A percentile compares a stretch with the other conserved stretches of the same genome.
These are phyloP conservation scores for Poecilia velifera DNA, from an alignment of 2,797 vertebrate genomes.

Conservation along the genomic window DNA sequence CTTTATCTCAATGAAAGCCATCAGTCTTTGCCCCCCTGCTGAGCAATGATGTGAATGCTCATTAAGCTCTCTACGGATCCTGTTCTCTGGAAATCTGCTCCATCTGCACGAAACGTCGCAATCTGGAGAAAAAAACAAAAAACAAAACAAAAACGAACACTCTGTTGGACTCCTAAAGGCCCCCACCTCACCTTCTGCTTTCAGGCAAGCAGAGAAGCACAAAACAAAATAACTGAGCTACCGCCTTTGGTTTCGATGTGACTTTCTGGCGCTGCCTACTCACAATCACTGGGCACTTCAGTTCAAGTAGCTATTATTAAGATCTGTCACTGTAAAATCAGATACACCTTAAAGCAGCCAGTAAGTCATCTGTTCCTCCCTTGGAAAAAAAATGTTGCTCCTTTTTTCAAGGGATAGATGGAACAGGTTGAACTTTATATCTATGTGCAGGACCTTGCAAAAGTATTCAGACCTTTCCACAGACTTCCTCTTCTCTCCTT, in stretches of 20 bases:
- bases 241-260: neutral
- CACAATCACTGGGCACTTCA: neutral
- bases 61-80: conserved; percentile 60
- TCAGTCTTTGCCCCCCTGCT: conserved; percentile 70
- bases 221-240: neutral
- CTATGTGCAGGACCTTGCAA: neutral
- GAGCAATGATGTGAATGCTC: conserved; percentile 60
- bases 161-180: neutral
- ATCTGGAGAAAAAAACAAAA: neutral
- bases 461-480: neutral
- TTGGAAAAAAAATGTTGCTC: neutral
- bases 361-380: neutral
- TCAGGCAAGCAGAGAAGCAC: neutral
- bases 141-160: neutral
- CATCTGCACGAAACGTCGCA: neutral
- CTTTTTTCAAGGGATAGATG: no score
- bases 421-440: neutral
- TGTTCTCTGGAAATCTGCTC: conserved; percentile 21
- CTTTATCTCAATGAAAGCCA: conserved; percentile 75
- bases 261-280: neutral
- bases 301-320: neutral
- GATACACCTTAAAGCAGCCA: neutral
- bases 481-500: neutral
- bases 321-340: neutral
- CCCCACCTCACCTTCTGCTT: neutral